A percentile compares a stretch with the other conserved stretches of the same genome.
Conservation (phyloP, 1,140 invertebrate species). For the Heliconius hewitsoni region DNA sequence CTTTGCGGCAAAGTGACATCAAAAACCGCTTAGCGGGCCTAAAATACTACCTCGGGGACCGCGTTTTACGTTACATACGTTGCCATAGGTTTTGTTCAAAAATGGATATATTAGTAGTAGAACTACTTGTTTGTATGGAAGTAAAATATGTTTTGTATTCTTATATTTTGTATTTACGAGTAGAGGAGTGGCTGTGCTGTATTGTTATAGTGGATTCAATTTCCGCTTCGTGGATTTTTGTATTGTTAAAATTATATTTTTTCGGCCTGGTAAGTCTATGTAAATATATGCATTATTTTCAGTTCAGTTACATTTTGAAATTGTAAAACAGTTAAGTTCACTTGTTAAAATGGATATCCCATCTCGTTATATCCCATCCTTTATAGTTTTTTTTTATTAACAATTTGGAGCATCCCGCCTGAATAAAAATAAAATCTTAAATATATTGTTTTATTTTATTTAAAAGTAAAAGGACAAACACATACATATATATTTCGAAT, state of each 20-base stretch:
- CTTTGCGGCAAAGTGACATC: slow-evolving; percentile 39
- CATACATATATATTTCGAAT: background rate
- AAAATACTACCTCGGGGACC: slow-evolving; percentile 32
- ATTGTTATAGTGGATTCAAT: background rate
- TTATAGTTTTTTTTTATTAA: too few relatives aligned
- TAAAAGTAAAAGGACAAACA: background rate
- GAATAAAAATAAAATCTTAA: too few relatives aligned
- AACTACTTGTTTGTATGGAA: background rate
- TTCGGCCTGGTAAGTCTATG: too few relatives aligned
- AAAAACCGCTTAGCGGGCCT: slow-evolving; percentile 45
- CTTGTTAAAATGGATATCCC: too few relatives aligned
- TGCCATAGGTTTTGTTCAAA: slow-evolving; percentile 18
- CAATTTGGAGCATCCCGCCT: too few relatives aligned
- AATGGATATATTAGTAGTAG: background rate
- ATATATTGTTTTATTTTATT: too few relatives aligned
- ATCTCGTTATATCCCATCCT: too few relatives aligned
- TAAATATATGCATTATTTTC: too few relatives aligned
- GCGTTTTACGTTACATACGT: slow-evolving; percentile 25
- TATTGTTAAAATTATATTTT: too few relatives aligned
- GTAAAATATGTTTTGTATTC: background rate
- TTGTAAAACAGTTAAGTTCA: too few relatives aligned
- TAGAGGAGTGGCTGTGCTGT: background rate
- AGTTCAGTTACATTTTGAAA: too few relatives aligned
- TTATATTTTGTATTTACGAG: background rate
- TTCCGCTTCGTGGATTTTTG: background rate